Evolutionary conservation across 37 sponge, comb jelly and placozoan genomes (phyloP).

Genomic region (Aphrocallistes beatrix): DNA sequence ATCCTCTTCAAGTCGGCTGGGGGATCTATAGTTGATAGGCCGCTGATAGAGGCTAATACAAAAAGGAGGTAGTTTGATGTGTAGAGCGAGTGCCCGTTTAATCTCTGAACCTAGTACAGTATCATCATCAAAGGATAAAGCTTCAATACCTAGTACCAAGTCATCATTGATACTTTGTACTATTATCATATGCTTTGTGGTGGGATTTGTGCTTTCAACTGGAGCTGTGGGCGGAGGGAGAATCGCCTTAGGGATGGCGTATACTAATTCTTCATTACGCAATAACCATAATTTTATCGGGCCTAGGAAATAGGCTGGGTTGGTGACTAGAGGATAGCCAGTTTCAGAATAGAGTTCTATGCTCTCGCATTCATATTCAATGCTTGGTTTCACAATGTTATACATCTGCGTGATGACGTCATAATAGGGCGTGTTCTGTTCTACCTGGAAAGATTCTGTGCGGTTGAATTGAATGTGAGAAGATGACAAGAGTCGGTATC

Average conservation of each 20-base stretch:
- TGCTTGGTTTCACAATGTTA: not conserved
- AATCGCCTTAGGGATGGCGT: not conserved
- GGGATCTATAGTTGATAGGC: not conserved
- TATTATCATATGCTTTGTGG: not conserved
- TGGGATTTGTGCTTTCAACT: not conserved
- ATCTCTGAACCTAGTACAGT: not conserved
- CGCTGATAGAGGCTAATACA: not conserved
- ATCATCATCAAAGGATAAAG: not conserved
- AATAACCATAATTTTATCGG: not conserved
- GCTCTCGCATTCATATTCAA: slow-evolving; percentile 9
- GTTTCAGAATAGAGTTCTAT: not conserved
- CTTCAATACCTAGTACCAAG: not conserved
- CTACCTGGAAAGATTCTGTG: not conserved
- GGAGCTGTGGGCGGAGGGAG: not conserved
- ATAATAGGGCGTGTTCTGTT: not conserved
- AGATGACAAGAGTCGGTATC: not conserved
- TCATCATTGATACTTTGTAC: slow-evolving; percentile 4
- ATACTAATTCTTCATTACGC: not conserved
- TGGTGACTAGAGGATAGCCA: not conserved
- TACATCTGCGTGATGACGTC: slow-evolving; percentile 7
- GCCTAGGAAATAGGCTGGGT: not conserved
- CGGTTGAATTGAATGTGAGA: not conserved
- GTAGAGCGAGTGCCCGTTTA: not conserved
- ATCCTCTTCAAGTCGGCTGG: not conserved
- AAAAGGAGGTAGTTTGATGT: not conserved